Evolutionary conservation across 2,113 vertebrate species (phyloP), one percentile per base, ranked within the genome.

Genomic region (Sinocyclocheilus rhinocerous): DNA sequence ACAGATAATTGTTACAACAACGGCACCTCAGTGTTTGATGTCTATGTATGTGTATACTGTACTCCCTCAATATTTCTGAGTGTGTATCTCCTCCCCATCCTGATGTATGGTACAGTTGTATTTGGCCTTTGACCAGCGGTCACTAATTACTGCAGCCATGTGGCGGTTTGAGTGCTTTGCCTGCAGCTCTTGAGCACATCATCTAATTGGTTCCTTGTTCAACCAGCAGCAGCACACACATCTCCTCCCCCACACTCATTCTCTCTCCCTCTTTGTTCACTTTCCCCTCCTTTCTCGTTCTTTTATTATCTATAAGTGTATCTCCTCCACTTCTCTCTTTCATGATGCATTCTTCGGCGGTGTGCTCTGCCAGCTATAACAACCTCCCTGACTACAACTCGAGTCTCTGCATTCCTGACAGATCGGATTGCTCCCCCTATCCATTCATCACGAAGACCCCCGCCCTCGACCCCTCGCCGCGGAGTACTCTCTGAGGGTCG

Each of bases 71-170:
- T 76, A 88, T 81, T 87, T 89, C 88, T 90, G 80, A 90, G 89
- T 87, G 89, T 85, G 87, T 92, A 91, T 55, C 92, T 94, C 93
- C 95, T 96, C 95, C 93, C 93, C 92, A 93, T 93, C 94, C 96
- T 96, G 95, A 91, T 90, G 94, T 90, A 90, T 93, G 88, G 94
- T 92, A 92, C 95, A 96, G 96, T 93, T 95, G 94, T 93, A 90
- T 94, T 94, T 92, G 94, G 97, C 96, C 97, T 96, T 95, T 97
- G 93, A 97, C 95, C 96, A 86, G 86, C 88, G 92, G 94, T 95
- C 93, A 94, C 97, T 98, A 98, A 99, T 99, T 98, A 98, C 97
- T 96, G 96, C 94, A 94, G 95, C 94, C 89, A 94, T 93, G 96
- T 94, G 96, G 97, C 96, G 96, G 95, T 97, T 97, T 94, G 95